These are phyloP conservation scores for Embidobia sp. DNA, from an alignment of 2,888 invertebrate species.

Conservation along the genomic window DNA sequence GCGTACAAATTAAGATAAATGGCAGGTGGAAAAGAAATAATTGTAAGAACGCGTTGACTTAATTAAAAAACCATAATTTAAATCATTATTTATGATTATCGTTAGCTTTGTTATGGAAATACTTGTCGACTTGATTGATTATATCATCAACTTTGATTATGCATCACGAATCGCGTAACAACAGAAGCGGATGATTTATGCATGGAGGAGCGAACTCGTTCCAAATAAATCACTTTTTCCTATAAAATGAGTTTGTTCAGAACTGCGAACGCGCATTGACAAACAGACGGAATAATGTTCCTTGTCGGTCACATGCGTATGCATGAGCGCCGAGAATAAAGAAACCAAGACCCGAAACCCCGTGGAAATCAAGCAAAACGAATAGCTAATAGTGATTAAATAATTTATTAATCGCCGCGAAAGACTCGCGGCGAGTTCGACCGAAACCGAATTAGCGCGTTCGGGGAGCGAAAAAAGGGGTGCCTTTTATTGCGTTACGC, in stretches of 20 bases:
- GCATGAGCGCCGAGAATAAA: conserved; percentile 25
- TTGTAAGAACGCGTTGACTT: not conserved
- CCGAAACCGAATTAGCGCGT: not conserved
- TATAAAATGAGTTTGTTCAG: conserved; percentile 38
- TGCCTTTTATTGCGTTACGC: not conserved
- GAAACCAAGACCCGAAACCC: conserved; percentile 20
- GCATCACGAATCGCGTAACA: conserved; percentile 24
- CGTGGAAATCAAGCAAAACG: conserved; percentile 24
- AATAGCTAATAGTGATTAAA: conserved; percentile 26
- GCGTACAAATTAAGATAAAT: too few species aligned
- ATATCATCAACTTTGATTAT: conserved; percentile 43
- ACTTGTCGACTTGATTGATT: conserved; percentile 33
- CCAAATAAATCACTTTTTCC: conserved; percentile 41
- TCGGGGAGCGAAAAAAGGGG: not conserved
- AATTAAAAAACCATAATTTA: not conserved
- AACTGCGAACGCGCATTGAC: conserved; percentile 23
- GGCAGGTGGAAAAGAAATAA: not conserved
- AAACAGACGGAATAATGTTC: conserved; percentile 34
- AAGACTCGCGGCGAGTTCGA: not conserved
- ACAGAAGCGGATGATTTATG: conserved; percentile 35
- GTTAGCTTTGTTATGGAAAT: conserved; percentile 40
- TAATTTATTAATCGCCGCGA: conserved; percentile 21
- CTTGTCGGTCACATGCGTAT: conserved; percentile 14
- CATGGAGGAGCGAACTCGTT: conserved; percentile 31
- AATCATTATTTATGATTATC: conserved; percentile 13